Evolutionary conservation across 1,140 invertebrate genomes (phyloP).

Genomic region (Eumeta japonica): DNA sequence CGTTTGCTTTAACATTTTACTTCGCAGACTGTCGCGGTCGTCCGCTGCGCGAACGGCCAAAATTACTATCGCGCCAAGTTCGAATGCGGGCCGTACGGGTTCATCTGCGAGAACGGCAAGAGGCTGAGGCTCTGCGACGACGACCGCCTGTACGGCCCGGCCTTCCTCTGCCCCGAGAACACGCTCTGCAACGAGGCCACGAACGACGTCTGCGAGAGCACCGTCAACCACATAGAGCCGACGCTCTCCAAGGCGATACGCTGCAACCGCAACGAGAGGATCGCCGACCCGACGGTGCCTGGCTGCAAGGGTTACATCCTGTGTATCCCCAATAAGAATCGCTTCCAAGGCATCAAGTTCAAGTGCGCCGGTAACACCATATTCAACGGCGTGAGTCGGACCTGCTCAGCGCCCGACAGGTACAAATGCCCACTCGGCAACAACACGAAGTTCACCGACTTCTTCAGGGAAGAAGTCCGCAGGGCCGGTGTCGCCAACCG

Average conservation of each 20-base stretch:
- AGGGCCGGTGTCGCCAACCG: conserved; percentile 14
- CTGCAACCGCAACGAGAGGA: conserved; percentile 36
- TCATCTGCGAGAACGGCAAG: conserved; percentile 33
- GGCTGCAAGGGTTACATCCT: conserved; percentile 48
- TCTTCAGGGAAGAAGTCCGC: conserved; percentile 17
- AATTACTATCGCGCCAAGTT: too few species aligned
- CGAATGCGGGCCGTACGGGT: conserved; percentile 40
- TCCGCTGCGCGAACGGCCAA: too few species aligned
- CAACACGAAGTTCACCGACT: conserved; percentile 11
- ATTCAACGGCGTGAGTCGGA: conserved; percentile 38
- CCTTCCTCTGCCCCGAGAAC: conserved; percentile 36
- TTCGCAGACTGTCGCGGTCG: too few species aligned
- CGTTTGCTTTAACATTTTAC: too few species aligned
- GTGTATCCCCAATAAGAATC: conserved; percentile 43
- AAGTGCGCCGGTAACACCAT: conserved; percentile 44
- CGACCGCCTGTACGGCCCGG: conserved; percentile 27
- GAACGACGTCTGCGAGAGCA: conserved; percentile 34
- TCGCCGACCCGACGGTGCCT: conserved; percentile 37
- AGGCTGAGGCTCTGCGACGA: conserved; percentile 37
- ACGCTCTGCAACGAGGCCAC: conserved; percentile 44
- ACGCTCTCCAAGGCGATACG: conserved; percentile 23
- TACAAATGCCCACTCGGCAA: conserved; percentile 38
- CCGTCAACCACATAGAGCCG: conserved; percentile 33
- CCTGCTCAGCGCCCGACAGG: conserved; percentile 32
- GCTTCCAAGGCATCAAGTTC: conserved; percentile 46